Evolutionary conservation across 2,888 invertebrate genomes (phyloP), one percentile per base, ranked within the genome.

Genomic region (Ectropis crepuscularia): DNA sequence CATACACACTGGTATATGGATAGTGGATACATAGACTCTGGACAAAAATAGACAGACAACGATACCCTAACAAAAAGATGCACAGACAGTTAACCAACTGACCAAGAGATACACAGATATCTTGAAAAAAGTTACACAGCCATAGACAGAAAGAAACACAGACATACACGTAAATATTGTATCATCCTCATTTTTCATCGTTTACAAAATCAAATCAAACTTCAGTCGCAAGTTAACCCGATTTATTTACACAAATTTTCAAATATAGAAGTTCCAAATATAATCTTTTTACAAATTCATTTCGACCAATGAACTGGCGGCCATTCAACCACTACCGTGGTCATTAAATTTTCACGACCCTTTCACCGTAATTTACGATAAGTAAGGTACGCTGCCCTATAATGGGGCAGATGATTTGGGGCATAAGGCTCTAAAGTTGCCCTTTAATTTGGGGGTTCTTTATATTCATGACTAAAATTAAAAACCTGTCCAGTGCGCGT

Each of bases 321-420:
- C 50, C 49, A 50, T 8, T 38, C 11, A 41, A 16, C 51, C 41
- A 28, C 51, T 8, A 11, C 39, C 49, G 37, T 9, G 12, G 38
- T 39, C 51, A 51, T 51, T 51, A 51, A 51, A 51, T 41, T 51
- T 51, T 51, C 51, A 51, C 16, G 51, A 51, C 51, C 51, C 51
- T 51, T 51, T 51, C 41, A 41, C 9, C 51, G 41, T 28, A 51
- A 51, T 51, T 51, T 41, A 51, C 51, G 51, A 51, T 51, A 51
- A 51, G 41, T 51, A 51, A 51, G 51, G 51, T 51, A n/a, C 50
- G 50, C 39, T 38, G 10, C 28, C 47, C n/a, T 51, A 16, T 41
- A 51, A 41, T 28, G 28, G 51, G 41, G 16, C 41, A 28, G 41
- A 51, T 41, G 41, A 41, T 41, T 16, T 12, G 41, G 41, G 16